Base-by-base conservation (phyloP, 2,888 invertebrate genomes). In the Abrostola triplasia region DNA sequence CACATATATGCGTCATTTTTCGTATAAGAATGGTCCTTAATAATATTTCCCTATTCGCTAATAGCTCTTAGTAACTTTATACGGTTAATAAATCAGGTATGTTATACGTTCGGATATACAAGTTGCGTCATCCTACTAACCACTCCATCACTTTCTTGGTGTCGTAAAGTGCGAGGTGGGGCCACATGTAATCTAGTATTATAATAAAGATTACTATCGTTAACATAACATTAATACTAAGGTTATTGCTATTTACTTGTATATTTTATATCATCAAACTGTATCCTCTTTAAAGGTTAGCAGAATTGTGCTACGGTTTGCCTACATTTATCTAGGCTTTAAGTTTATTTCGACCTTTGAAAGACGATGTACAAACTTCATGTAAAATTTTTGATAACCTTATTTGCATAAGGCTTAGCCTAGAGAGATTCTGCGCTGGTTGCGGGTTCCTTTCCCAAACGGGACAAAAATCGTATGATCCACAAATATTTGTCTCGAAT, bases 71-170 rank as follows among this genome's bases (percentile, higher is more conserved):
- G 67, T 51, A 54, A 54, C 24, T 56, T 56, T 35, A 44, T 67
- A 42, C 54, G 57, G 60, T 58, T 68, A 50, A 61, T 70, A 70
- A 73, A 70, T 73, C 73, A 55, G 55, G 42, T 6, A 11, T 52
- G 74, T 71, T 73, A 70, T 73, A 69, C 61, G 44, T 41, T 73
- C 38, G 52, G 64, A 76, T 76, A 64, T 64, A 52, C 24, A 52
- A 67, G 76, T 72, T 59, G 24, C 67, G 64, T 72, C 61, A 61
- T 41, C 52, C 40, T 42, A 40, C 38, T 56, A 62, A 52, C 58
- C 48, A 71, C 58, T 73, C 59, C 62, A 68, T 71, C 73, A 62
- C 73, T 52, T 52, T 68, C 58, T 53, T 62, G 38, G 52, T 47
- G 24, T 68, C 57, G 54, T 44, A 48, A 49, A 35, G 58, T 48